Evolutionary conservation across 2,888 invertebrate species (phyloP).

Genomic region (Plebejus anna): DNA sequence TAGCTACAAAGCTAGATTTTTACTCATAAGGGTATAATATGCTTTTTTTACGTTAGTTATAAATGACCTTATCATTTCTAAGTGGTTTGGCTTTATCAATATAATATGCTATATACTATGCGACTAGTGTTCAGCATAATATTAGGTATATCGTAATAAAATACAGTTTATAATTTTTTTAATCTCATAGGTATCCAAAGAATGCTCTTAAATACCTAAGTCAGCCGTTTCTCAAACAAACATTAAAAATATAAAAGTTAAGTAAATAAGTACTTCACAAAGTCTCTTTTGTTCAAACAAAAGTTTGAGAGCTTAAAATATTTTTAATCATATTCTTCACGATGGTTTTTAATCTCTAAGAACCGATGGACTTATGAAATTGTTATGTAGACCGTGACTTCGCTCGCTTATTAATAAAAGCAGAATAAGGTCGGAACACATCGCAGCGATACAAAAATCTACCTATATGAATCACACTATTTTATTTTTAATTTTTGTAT

Average conservation of each 20-base stretch:
- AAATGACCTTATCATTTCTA: no score
- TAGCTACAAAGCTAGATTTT: no score
- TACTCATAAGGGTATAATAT: no score
- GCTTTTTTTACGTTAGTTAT: no score
- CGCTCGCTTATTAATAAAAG: not conserved
- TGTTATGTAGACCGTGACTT: not conserved
- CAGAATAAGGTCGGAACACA: not conserved
- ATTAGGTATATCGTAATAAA: no score
- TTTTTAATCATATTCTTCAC: conserved; percentile 3
- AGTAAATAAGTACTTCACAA: conserved; percentile 14
- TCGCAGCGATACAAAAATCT: not conserved
- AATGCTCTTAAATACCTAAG: not conserved
- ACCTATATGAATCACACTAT: no score
- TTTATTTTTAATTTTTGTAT: no score
- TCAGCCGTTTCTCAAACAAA: not conserved
- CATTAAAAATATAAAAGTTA: not conserved
- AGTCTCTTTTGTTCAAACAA: not conserved
- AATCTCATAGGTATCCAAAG: not conserved
- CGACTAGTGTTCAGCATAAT: not conserved
- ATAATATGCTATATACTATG: not conserved
- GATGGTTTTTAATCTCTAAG: conserved; percentile 7
- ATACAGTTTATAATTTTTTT: not conserved
- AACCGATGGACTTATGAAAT: conserved; percentile 1
- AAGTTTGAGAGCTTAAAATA: not conserved
- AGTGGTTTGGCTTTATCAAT: no score